Conservation (phyloP, 1,140 invertebrate genomes). For the Chelonus insularis region DNA sequence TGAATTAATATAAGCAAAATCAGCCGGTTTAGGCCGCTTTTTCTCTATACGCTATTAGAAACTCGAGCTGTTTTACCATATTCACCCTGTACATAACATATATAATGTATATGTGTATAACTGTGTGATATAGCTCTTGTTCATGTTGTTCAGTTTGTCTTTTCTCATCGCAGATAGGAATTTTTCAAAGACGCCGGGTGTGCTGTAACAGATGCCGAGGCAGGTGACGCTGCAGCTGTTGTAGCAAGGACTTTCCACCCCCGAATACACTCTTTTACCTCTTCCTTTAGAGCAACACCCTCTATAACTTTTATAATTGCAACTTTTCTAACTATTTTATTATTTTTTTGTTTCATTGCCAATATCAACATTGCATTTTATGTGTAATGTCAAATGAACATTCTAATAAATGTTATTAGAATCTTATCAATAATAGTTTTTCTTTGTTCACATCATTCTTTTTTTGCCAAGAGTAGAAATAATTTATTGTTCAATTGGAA, state of each 20-base stretch:
- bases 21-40: too few relatives aligned
- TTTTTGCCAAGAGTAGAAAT: too few relatives aligned
- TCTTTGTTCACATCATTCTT: too few relatives aligned
- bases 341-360: not conserved
- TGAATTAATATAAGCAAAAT: too few relatives aligned
- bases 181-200: slow-evolving; percentile 21
- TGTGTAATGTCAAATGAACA: too few relatives aligned
- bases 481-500: too few relatives aligned
- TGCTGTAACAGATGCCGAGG: slow-evolving; percentile 39
- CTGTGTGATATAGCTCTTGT: not conserved
- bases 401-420: too few relatives aligned
- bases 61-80: too few relatives aligned
- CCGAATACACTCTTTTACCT: not conserved
- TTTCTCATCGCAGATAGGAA: not conserved
- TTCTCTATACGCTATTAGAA: too few relatives aligned
- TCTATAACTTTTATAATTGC: not conserved
- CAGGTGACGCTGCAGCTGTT: slow-evolving; percentile 50
- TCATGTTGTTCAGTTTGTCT: not conserved
- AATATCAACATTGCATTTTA: too few relatives aligned
- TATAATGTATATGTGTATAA: too few relatives aligned
- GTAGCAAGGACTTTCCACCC: slow-evolving; percentile 22
- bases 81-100: not conserved
- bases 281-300: not conserved
- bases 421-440: too few relatives aligned
- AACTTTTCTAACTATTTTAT: not conserved